Base-by-base conservation (phyloP, 1,140 invertebrate species). In the Cheumatopsyche charites region DNA sequence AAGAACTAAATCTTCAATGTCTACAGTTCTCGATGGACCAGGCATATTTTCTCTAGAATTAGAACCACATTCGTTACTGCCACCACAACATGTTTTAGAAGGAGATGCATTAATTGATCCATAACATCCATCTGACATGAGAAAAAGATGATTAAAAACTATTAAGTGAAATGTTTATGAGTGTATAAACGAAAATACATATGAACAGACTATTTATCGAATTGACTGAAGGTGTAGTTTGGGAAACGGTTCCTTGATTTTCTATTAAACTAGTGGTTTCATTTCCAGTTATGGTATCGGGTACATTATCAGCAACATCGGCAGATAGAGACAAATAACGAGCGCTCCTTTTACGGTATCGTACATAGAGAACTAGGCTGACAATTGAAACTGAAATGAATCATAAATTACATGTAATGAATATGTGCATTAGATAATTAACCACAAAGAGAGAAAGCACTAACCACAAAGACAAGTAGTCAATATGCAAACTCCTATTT, bases 1-100 rank as follows among this genome's bases (percentile, higher is more conserved):
- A 19, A 80, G 85, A 6, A 85, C 67, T n/a, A 92, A 81, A 81
- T 93, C 91, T 80, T 92, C 91, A 19, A 92, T 92, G 77, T 92
- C 91, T 2, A 88, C 82, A 2, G 67, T 69, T 68, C 62, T 73
- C 1, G 75, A 76, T 21, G 75, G 21, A 9, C 75, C 62, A 21
- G 75, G 58, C 25, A 11, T 43, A 19, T 43, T 36, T 11, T 72
- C 36, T 26, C 77, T 80, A 25, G 73, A 66, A 73, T 77, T 81
- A 25, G 79, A 79, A 72, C 82, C 84, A 72, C 79, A 79, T 0
- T 79, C 77, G 62, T 82, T 82, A 36, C 81, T 79, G 5, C 80
- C 79, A 4, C 80, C 79, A 70, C 82, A 83, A 63, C 82, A 84
- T 15, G 67, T 76, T 70, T 77, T 74, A 79, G 80, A 76, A 4